These are phyloP conservation scores for Hyperopisus bebe DNA, from an alignment of 2,113 vertebrate genomes.

Conservation along the genomic window DNA sequence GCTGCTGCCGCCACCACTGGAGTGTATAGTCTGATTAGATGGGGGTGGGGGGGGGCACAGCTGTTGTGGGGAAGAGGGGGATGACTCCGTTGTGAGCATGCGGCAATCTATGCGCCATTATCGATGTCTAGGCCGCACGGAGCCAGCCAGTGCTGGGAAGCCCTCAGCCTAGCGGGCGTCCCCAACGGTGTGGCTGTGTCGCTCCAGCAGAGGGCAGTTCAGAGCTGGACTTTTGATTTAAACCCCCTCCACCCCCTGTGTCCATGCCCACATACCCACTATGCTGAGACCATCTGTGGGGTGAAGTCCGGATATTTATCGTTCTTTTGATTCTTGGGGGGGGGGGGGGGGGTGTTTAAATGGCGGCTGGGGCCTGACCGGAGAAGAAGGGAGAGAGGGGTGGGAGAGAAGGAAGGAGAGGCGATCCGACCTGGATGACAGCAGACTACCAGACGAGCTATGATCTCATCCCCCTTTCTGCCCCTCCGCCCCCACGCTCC, in stretches of 20 bases:
- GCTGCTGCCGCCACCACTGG: not conserved
- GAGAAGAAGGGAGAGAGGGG: not conserved
- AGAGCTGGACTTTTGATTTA: not conserved
- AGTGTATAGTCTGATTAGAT: not conserved
- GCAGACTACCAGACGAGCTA: constrained; percentile 71
- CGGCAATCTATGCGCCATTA: not conserved
- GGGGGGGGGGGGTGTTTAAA: constrained; percentile 19
- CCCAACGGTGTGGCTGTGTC: not conserved
- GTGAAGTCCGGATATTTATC: constrained; percentile 37
- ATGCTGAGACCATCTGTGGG: constrained; percentile 13
- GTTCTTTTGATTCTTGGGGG: constrained; percentile 38
- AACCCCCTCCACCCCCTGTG: not conserved
- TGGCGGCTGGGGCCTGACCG: constrained; percentile 51
- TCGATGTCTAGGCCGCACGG: not conserved
- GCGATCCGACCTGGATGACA: constrained; percentile 71
- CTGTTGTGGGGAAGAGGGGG: not conserved
- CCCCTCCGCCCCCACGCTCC: constrained; percentile 26
- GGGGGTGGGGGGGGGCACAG: not conserved
- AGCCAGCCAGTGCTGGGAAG: not conserved
- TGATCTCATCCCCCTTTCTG: constrained; percentile 66
- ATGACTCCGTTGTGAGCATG: not conserved
- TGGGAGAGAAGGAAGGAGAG: constrained; percentile 25
- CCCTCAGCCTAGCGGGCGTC: not conserved
- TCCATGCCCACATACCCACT: not conserved
- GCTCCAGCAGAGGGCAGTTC: not conserved